phyloP scores from a whole-genome alignment of 2,113 vertebrate genomes.

The Suncus etruscus region DNA sequence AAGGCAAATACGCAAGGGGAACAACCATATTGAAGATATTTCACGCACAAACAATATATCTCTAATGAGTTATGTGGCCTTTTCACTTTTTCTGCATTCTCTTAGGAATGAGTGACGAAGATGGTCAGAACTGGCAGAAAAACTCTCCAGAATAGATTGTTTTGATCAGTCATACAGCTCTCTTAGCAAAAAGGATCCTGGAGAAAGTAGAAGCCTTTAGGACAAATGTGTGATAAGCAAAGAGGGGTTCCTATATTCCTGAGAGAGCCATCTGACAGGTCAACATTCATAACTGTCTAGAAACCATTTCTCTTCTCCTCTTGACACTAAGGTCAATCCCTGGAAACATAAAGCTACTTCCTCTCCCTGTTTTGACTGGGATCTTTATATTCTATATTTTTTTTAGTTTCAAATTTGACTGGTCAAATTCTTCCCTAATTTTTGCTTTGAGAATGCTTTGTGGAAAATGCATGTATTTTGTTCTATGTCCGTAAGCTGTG shows the following conservation, averaged over 20 bases:
- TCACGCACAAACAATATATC: neutral
- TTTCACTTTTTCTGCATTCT: constrained; percentile 12
- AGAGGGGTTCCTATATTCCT: neutral
- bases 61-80: neutral
- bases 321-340: neutral
- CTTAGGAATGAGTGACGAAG: neutral
- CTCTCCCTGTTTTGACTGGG: neutral
- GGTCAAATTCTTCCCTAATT: neutral
- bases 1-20: neutral
- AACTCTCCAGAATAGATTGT: neutral
- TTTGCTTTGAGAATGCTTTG: no score
- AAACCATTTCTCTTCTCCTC: constrained; percentile 41
- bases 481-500: no score
- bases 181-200: neutral
- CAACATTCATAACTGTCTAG: neutral
- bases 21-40: neutral
- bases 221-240: neutral
- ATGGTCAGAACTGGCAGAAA: neutral
- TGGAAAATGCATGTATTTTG: no score
- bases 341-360: neutral
- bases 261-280: neutral
- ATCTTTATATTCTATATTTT: neutral
- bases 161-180: neutral
- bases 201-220: neutral
- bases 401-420: constrained; percentile 3